Evolutionary conservation across 1,140 invertebrate species (phyloP), one percentile per base, ranked within the genome.

Genomic region (Fragariocoptes setiger): DNA sequence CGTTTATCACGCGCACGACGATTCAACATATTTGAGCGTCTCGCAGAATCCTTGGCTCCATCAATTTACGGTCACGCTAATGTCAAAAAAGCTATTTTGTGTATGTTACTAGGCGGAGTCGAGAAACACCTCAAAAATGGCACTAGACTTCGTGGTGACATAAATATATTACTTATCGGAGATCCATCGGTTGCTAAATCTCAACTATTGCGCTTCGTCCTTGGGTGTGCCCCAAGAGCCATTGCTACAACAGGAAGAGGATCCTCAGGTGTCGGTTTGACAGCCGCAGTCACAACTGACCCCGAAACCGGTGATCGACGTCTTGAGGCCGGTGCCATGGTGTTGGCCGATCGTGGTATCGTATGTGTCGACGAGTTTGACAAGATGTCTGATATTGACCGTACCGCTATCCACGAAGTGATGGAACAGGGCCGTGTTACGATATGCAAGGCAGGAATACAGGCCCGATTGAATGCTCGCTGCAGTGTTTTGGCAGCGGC

Each of bases 351-450:
- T 62, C 64, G 88, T 40, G 90, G 90, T 18, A 77, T 97, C 37
- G 88, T 97, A 39, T 97, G 90, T 54, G 97, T 99, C 55, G 92
- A 99, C 59, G 90, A 99, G 63, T 99, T 99, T 59, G 90, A 99
- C 62, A 97, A 99, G 64, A 99, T 99, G 92, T 85, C 83, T n/a
- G 92, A 99, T 54, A 80, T 92, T 42, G 90, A 99, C 63, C 65
- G 90, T 50, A 97, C 90, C 14, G 86, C 90, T 18, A 97, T 99
- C 46, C 92, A 99, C 55, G 90, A 97, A 66, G 86, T 95, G 2
- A 83, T 83, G 78, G 78, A 83, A 63, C 77, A 83, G 55, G 77
- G 76, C 17, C 65, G 80, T 51, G 88, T 99, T 1, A 95, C 88
- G 3, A 94, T 99, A 48, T 74, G 88, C 4, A 99, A 99, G 63